Base-by-base conservation (phyloP, 2,888 invertebrate genomes). In the Heteromurus nitidus region DNA sequence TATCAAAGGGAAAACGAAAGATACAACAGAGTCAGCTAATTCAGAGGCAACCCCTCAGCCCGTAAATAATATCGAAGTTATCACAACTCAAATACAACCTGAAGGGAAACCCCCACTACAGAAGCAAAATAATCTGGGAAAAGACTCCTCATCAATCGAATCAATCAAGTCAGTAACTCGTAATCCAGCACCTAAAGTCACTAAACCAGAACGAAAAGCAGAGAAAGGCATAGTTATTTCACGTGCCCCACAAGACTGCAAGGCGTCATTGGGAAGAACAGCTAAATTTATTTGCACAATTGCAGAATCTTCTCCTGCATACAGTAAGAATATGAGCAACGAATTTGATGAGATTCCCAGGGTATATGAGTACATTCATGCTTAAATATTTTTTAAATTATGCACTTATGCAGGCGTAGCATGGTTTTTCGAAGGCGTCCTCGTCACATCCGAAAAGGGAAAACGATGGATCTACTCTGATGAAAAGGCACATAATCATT, bases 391-490 rank as follows among this genome's bases (percentile, higher is more conserved):
- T n/a, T n/a, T n/a, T n/a, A 36, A 9, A 36, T 36, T 36, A 36
- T 36, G 36, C 36, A n/a, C 24, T 74, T 67, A 0, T 58, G n/a
- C 47, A 86, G 86, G 82, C 24, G 85, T 86, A 3, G 83, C 85
- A 24, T 88, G 88, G 88, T 87, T 86, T 62, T 83, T 84, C 58
- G 86, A 86, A 5, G 85, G 85, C 7, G 68, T 67, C 5, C 76
- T 84, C 11, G 67, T 87, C 20, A 83, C 82, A 73, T 62, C 81
- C 0, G 65, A 72, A 11, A 83, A 81, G 44, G 84, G 76, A 22
- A 84, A 83, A 28, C 60, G 72, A 36, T 82, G 84, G 79, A 80
- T 87, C 18, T 85, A 82, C 64, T 79, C 80, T 11, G 55, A 55
- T 30, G 83, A 82, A 20, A 80, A 82, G n/a, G 62, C 62, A n/a